Evolutionary conservation across 1,140 invertebrate species (phyloP), one percentile per base, ranked within the genome.

Genomic region (Cydia pomonella): DNA sequence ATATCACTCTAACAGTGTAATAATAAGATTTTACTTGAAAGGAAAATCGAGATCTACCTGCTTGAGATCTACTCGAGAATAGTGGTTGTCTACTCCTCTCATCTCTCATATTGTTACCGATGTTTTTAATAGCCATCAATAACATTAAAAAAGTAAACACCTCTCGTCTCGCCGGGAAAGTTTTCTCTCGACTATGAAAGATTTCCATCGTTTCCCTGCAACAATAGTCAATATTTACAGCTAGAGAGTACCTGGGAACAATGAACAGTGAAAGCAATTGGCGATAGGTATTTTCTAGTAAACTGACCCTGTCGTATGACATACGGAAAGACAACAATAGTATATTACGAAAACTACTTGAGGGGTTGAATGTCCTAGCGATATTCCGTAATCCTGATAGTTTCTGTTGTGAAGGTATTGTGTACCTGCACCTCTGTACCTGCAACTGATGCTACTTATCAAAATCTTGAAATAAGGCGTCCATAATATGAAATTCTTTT

Each of bases 171-270:
- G 21, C 63, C 29, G 29, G 1, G 64, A 69, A 69, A 69, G 29
- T 38, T 69, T 69, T 69, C 13, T 41, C 64, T 69, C 7, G 29
- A 18, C 64, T 69, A 33, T 18, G 64, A 69, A 69, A 69, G 64
- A 33, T 69, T 69, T 69, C 27, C 64, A 66, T 7, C 64, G 64
- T 69, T 69, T 69, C 29, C 64, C 64, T 69, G 29, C 29, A 41
- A 69, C 64, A 69, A 69, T 69, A 69, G 64, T 69, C 64, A 69
- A 69, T 69, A 69, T 69, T 69, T 69, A 69, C 64, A 69, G 27
- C 64, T 33, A 69, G 64, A 69, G 29, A 69, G 64, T 59, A 21
- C 63, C 29, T 33, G 64, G 64, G 64, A 69, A 69, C 64, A 69
- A 69, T 33, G 63, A 69, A 33, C 29, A 69, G 64, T 38, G 64